These are phyloP conservation scores for Sclerodermus sp. DNA, from an alignment of 2,888 invertebrate species.

Conservation along the genomic window DNA sequence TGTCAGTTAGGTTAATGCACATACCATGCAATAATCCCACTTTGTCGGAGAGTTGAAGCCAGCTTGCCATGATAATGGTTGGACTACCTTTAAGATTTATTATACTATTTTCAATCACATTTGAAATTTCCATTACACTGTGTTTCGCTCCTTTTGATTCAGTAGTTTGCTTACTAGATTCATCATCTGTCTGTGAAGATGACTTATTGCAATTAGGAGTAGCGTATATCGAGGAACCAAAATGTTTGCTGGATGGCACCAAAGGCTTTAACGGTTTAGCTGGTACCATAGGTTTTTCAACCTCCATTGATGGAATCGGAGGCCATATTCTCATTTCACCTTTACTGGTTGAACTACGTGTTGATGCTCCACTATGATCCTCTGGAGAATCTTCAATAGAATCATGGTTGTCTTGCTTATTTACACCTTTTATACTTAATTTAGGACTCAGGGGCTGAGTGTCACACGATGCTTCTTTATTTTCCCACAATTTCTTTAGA, in stretches of 20 bases:
- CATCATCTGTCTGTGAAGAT: slow-evolving; percentile 22
- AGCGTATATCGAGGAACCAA: slow-evolving; percentile 73
- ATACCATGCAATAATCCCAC: slow-evolving; percentile 79
- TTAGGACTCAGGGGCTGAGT: slow-evolving; percentile 70
- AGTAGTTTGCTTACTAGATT: slow-evolving; percentile 20
- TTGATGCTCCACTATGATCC: slow-evolving; percentile 55
- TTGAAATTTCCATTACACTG: slow-evolving; percentile 69
- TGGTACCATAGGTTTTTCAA: slow-evolving; percentile 63
- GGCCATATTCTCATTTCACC: slow-evolving; percentile 62
- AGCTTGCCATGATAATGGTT: slow-evolving; percentile 67
- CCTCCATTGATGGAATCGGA: slow-evolving; percentile 62
- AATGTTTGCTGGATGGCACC: slow-evolving; percentile 57
- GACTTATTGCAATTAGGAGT: slow-evolving; percentile 64
- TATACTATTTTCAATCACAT: slow-evolving; percentile 67
- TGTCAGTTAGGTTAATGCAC: slow-evolving; percentile 82
- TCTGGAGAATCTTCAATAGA: slow-evolving; percentile 55
- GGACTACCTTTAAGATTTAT: slow-evolving; percentile 64
- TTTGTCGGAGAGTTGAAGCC: slow-evolving; percentile 79
- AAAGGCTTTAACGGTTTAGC: slow-evolving; percentile 57
- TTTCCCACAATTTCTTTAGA: slow-evolving; percentile 90
- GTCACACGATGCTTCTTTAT: slow-evolving; percentile 64
- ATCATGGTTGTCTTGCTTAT: slow-evolving; percentile 38
- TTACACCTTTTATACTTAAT: slow-evolving; percentile 49
- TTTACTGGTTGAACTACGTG: slow-evolving; percentile 54
- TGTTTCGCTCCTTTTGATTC: slow-evolving; percentile 40